Percentiles rank a stretch among this genome's conserved stretches.
phyloP scores from a whole-genome alignment of 2,888 invertebrate genomes.

The Empis livida region DNA sequence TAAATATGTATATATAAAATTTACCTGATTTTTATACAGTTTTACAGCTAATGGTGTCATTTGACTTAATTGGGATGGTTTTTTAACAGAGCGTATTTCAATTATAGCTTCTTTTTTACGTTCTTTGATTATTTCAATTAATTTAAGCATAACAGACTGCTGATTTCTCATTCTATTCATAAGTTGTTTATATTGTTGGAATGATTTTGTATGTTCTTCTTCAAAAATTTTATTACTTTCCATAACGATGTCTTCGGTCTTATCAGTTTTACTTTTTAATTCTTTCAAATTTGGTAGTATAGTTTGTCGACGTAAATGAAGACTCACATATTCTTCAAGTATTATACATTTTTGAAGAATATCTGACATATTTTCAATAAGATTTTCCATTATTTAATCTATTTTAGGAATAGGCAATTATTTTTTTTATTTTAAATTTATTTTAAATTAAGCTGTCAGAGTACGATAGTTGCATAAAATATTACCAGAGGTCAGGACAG shows the following conservation, averaged over 20 bases:
- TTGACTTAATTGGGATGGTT: background rate
- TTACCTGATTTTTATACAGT: background rate
- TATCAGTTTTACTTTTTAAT: constrained; percentile 4
- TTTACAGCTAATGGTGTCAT: background rate
- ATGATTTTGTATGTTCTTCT: background rate
- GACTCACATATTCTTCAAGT: background rate
- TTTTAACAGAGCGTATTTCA: background rate
- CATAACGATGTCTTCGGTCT: background rate
- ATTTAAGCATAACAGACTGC: background rate
- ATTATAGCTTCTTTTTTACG: background rate
- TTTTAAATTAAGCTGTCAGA: no score
- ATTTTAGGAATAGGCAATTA: background rate
- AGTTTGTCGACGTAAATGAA: background rate
- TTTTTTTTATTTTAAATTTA: no score
- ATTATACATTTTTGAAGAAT: background rate
- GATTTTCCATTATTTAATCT: background rate
- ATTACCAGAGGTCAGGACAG: no score
- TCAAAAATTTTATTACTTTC: background rate
- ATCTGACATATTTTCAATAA: background rate
- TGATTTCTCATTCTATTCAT: constrained; percentile 1
- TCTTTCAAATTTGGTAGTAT: background rate
- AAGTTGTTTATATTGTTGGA: background rate
- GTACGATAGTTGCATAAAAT: no score
- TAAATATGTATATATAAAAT: background rate
- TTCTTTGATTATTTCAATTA: constrained; percentile 1